phyloP scores from a whole-genome alignment of 2,797 vertebrate species.

The Pipistrellus nathusii region DNA sequence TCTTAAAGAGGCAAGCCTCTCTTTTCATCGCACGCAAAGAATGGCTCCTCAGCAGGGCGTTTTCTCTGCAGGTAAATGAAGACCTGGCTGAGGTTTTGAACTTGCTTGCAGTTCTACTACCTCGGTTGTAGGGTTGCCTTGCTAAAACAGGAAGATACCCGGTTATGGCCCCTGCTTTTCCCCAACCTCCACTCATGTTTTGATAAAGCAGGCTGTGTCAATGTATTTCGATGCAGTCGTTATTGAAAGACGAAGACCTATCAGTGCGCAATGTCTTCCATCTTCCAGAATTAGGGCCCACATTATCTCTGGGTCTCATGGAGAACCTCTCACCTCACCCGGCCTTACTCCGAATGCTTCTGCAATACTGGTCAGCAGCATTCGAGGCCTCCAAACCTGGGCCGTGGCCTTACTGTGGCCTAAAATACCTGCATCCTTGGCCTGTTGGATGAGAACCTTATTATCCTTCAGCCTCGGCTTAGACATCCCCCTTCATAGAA shows the following conservation, averaged over 20 bases:
- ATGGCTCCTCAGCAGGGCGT: neutral
- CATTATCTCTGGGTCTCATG: neutral
- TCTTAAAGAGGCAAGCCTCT: slow-evolving; percentile 86
- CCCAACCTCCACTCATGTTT: rapidly evolving
- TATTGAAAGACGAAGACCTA: neutral
- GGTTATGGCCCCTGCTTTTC: neutral
- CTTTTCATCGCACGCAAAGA: slow-evolving; percentile 72
- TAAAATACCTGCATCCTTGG: neutral
- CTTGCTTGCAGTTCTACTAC: rapidly evolving
- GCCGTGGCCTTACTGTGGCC: rapidly evolving
- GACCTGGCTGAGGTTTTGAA: slow-evolving; percentile 39
- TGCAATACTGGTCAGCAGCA: rapidly evolving
- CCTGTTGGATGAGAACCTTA: neutral
- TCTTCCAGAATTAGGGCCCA: neutral
- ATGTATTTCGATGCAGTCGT: rapidly evolving
- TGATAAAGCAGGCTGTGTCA: neutral
- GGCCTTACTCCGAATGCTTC: rapidly evolving
- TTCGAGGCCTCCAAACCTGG: neutral
- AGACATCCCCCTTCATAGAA: neutral
- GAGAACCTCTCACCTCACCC: neutral
- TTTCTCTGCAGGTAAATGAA: slow-evolving; percentile 70
- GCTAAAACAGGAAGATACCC: rapidly evolving
- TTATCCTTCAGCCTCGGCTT: neutral
- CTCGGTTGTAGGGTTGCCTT: slow-evolving; percentile 31
- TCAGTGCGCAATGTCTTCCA: rapidly evolving